Base-by-base conservation (phyloP, 2,888 invertebrate genomes). In the Schizaphis graminum region DNA sequence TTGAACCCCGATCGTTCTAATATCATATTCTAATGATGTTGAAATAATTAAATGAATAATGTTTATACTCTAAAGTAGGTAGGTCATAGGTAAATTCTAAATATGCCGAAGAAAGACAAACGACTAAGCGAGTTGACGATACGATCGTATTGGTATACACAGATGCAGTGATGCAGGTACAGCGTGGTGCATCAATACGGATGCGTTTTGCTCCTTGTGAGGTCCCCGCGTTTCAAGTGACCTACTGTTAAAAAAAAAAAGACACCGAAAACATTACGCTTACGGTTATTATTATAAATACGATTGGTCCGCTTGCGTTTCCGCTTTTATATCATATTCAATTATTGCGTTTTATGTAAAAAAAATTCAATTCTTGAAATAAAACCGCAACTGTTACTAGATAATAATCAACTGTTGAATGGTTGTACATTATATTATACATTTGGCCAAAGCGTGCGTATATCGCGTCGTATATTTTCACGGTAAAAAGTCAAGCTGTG, bases 311-410 rank as follows among this genome's bases (percentile, higher is more conserved):
- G 41, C 41, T 85, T 44, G 57, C 41, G 57, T 89, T 89, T 57
- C 57, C 57, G 41, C 41, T 89, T 57, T 67, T 77, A 77, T 77
- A 35, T n/a, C n/a, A 77, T 77, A 77, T 77, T n/a, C n/a, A 16
- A 77, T 35, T 88, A 88, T 88, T 47, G 13, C 26, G 49, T 85
- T 57, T 24, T 57, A 92, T 86, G 91, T 92, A 16, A 86, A 92
- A 92, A 91, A 92, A 91, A 91, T 85, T 91, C 28, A 85, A 91
- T 91, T 91, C 44, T 91, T 41, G 11, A 91, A 91, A 92, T 47
- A 86, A 91, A 86, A 92, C 91, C 86, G 86, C 91, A 92, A 86
- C 44, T 26, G 47, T 56, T 28, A 26, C 84, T 41, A 7, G 77
- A 35, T 77, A 77, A 77, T 77, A 49, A 77, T 77, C 91, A 77